Evolutionary conservation across 92 coral and sea anemone species (phyloP).

Genomic region (Heteractis magnifica): DNA sequence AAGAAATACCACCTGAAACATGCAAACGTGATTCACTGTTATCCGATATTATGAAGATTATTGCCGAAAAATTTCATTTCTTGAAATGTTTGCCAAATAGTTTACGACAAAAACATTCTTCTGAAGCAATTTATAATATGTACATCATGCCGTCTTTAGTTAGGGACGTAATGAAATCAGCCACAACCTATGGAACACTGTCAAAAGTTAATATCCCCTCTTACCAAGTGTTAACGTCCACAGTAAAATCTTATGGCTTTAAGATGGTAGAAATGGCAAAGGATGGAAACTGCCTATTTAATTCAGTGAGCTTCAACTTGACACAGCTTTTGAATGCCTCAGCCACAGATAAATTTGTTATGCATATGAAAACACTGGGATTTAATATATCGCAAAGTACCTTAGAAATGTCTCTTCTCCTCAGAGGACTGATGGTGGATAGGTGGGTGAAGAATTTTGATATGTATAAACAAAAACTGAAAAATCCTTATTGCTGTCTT

Average conservation of each 20-base stretch:
- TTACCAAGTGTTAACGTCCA: too few relatives aligned
- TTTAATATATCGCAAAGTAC: not conserved
- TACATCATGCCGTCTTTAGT: not conserved
- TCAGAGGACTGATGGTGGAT: slow-evolving; percentile 6
- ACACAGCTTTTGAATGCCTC: not conserved
- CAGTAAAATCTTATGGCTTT: slow-evolving; percentile 3
- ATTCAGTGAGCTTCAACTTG: slow-evolving; percentile 21
- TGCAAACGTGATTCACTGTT: not conserved
- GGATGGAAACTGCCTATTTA: slow-evolving; percentile 42
- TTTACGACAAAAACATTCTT: not conserved
- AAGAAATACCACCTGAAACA: too few relatives aligned
- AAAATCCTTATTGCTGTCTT: too few relatives aligned
- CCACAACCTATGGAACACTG: not conserved
- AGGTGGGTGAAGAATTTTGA: not conserved
- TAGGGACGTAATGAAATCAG: not conserved
- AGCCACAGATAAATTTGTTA: not conserved
- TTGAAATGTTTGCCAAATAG: not conserved
- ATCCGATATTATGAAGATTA: not conserved
- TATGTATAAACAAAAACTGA: too few relatives aligned
- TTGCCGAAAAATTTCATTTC: not conserved
- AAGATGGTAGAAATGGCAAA: not conserved
- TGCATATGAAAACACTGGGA: not conserved
- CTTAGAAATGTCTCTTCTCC: not conserved
- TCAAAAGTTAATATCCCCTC: too few relatives aligned
- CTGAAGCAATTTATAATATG: not conserved